Conservation (phyloP, 2,113 vertebrate species). For the Cavia porcellus region DNA sequence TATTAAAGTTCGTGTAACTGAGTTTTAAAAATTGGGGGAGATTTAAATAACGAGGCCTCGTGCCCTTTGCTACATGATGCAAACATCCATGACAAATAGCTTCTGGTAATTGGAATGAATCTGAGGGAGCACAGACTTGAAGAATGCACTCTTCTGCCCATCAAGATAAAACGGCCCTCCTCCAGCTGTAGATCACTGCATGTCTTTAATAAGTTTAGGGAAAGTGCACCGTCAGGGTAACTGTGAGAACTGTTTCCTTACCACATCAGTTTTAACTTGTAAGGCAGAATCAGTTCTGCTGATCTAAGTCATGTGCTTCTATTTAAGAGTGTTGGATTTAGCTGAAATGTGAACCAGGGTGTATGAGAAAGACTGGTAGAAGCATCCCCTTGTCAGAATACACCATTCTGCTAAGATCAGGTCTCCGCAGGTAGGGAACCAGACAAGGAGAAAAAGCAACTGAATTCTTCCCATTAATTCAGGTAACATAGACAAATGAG, state of each 20-base stretch:
- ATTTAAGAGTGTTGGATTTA: constrained; percentile 30
- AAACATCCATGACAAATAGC: not conserved
- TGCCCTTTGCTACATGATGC: not conserved
- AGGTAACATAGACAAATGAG: not conserved
- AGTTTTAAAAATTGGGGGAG: not conserved
- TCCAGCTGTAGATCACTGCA: not conserved
- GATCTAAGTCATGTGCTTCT: constrained; percentile 45
- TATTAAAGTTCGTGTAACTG: not conserved
- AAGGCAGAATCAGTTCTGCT: constrained; percentile 34
- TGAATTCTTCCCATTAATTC: not conserved
- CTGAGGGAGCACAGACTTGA: not conserved
- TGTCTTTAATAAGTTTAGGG: not conserved
- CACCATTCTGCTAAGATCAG: not conserved
- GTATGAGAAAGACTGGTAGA: not conserved
- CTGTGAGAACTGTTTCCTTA: not conserved
- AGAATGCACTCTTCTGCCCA: not conserved
- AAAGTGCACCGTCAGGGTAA: constrained; percentile 1
- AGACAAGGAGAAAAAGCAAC: not conserved
- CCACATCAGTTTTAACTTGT: constrained; percentile 55
- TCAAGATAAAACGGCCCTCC: not conserved
- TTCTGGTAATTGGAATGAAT: not conserved
- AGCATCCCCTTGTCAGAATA: rapidly evolving
- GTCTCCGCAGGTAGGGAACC: not conserved
- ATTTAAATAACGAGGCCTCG: not conserved
- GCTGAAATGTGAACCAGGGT: not conserved